Base-by-base conservation (phyloP, 1,140 invertebrate species). In the Polypedilum pembai region DNA sequence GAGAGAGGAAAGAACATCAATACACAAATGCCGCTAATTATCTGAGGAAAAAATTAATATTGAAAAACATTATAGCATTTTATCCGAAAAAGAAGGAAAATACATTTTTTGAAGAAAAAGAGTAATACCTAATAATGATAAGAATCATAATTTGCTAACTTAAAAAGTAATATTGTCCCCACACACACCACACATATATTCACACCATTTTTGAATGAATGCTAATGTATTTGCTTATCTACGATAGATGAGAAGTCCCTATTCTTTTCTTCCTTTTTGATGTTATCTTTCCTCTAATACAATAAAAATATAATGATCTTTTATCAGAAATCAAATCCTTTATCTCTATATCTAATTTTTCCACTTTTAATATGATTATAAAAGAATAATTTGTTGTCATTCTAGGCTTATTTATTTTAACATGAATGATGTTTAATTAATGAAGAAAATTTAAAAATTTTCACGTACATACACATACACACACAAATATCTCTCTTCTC, bases 61-160 rank as follows among this genome's bases (percentile, higher is more conserved):
- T 33, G 24, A 33, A 33, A 33, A 33, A 33, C 2, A 33, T 33
- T 33, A 33, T 33, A 33, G 24, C 24, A 33, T 1, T 33, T 33
- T 33, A 33, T 33, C 24, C 24, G 5, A 33, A 33, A 3, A 5
- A 33, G 5, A 33, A 33, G 24, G 24, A 33, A 33, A 33, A 33
- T 33, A 33, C 24, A 33, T 33, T 33, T 33, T 33, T 33, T 33
- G 24, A 33, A 33, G n/a, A n/a, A n/a, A n/a, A 33, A 1, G 20
- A 10, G 15, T 20, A 12, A 20, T 17, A 24, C 18, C 15, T 24
- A 18, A 72, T 17, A 40, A 69, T 7, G 74, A 63, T 33, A 75
- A 40, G 45, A 72, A 18, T 73, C 45, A 72, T n/a, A 75, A 65
- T 78, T 77, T 56, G 45, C 45, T 56, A 56, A 56, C 45, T 56